Evolutionary conservation across 2,797 vertebrate species (phyloP), one percentile per base, ranked within the genome.

Genomic region (Rachycentron canadum): DNA sequence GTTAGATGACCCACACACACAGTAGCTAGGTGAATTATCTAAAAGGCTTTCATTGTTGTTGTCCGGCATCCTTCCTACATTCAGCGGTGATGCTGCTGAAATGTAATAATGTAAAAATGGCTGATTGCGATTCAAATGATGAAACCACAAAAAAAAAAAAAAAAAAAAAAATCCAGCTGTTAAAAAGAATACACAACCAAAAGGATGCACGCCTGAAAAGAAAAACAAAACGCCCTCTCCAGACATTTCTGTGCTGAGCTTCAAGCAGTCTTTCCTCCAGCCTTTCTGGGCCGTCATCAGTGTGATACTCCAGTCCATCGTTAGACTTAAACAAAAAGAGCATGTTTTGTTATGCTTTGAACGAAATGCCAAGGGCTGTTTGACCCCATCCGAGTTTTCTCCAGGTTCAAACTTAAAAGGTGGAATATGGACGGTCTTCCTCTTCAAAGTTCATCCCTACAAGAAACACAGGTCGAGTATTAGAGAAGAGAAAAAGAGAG

Each of bases 381-480:
- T 76, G 72, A 93, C 92, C 92, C 92, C 93, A 21, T 94, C 95
- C 94, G 89, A 93, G 93, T 95, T 92, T 90, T 94, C 93, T 95
- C 94, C 95, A 90, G 95, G 94, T 92, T 89, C 79, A 78, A 88
- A 91, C 83, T 82, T 83, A 3, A 92, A 91, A 91, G 79, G 87
- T 90, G 90, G 79, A 93, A 94, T 92, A 95, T 93, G 94, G 93
- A 94, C 93, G 89, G 94, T 93, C 92, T 93, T 95, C 92, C 92
- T 95, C 95, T 96, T 99, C 96, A 99, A 89, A 99, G 96, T 97
- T 99, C 98, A 95, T 99, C 97, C 96, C 98, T 99, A 95, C 12
- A 83, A 88, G 73, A 63, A 86, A 93, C 71, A 86, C 79, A 86
- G 76, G 76, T 17, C 40, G 17, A 59, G 60, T 41, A 63, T 93